phyloP scores from a whole-genome alignment of 2,888 invertebrate species.

The Drosophila meridionalis region DNA sequence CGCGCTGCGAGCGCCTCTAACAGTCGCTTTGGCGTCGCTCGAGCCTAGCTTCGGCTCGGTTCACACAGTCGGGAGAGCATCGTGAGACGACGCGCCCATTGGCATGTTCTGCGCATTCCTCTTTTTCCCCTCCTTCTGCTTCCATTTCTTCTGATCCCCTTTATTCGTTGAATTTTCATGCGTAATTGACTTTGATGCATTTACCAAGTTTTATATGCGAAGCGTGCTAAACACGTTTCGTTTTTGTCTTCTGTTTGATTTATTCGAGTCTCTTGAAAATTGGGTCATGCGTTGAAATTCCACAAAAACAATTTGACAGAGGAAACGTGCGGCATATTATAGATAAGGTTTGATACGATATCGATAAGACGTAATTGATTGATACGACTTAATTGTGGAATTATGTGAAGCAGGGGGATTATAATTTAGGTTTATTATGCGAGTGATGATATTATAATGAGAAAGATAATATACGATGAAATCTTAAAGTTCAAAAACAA shows the following conservation, averaged over 20 bases:
- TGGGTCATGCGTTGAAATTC: slow-evolving; percentile 58
- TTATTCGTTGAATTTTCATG: slow-evolving; percentile 67
- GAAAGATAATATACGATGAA: too few relatives aligned
- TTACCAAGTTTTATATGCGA: slow-evolving; percentile 53
- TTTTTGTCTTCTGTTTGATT: slow-evolving; percentile 21
- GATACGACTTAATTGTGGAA: slow-evolving; percentile 11
- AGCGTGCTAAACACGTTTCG: slow-evolving; percentile 67
- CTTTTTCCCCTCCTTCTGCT: not conserved
- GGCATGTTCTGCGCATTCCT: not conserved
- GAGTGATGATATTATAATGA: not conserved
- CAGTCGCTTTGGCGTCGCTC: slow-evolving; percentile 26
- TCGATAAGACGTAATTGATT: slow-evolving; percentile 14
- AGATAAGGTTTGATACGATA: slow-evolving; percentile 30
- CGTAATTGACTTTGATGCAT: slow-evolving; percentile 77
- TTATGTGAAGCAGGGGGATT: not conserved
- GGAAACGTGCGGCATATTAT: slow-evolving; percentile 1
- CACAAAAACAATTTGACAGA: slow-evolving; percentile 26
- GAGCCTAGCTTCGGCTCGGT: slow-evolving; percentile 10
- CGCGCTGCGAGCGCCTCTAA: slow-evolving; percentile 28
- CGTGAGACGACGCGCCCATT: slow-evolving; percentile 36
- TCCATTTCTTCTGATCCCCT: too few relatives aligned
- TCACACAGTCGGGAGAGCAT: slow-evolving; percentile 22
- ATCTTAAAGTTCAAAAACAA: not conserved
- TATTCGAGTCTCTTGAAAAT: slow-evolving; percentile 42
- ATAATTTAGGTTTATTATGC: not conserved